Base-by-base conservation (phyloP, 1,140 invertebrate species). In the Eufriesea mexicana region DNA sequence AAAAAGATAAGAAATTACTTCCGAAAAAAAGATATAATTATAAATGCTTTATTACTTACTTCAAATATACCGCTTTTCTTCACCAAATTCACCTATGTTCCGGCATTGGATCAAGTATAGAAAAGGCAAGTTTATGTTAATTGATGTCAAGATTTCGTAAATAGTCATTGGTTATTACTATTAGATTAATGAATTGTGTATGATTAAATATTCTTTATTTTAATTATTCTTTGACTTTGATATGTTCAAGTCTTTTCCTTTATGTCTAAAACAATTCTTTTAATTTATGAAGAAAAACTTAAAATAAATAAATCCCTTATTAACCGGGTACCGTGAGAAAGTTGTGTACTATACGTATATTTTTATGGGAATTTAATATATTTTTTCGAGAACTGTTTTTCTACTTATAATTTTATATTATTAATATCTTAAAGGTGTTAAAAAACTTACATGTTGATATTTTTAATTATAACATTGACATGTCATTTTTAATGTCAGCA, bases 111-210 rank as follows among this genome's bases (percentile, higher is more conserved):
- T 61, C 55, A 54, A 54, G 81, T 83, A 57, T 85, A 72, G 61
- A 85, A 72, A 83, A 67, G 67, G 73, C 54, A 64, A 72, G 74
- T 67, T 77, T 72, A 74, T 83, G 59, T 85, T 83, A 83, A 85
- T 85, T 85, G 82, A 77, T 67, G 61, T 71, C 74, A 73, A 67
- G 55, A 83, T 78, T 72, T 73, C 54, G 70, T 59, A 79, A 72
- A 83, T 68, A 68, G 28, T 83, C 68, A 66, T 77, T 62, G 79
- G 66, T 73, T 70, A 74, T 84, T 83, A 42, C 57, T 0, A 20
- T 23, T 25, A 59, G 18, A 62, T 77, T 62, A 71, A 78, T 54
- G 12, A 76, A 49, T 67, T 25, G 28, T 54, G 5, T 42, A 42
- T 47, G 25, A 75, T 76, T 35, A 57, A 82, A 42, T 18, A 9